These are phyloP conservation scores for Drosophila diplacantha DNA, from an alignment of 2,888 invertebrate genomes.

Conservation along the genomic window DNA sequence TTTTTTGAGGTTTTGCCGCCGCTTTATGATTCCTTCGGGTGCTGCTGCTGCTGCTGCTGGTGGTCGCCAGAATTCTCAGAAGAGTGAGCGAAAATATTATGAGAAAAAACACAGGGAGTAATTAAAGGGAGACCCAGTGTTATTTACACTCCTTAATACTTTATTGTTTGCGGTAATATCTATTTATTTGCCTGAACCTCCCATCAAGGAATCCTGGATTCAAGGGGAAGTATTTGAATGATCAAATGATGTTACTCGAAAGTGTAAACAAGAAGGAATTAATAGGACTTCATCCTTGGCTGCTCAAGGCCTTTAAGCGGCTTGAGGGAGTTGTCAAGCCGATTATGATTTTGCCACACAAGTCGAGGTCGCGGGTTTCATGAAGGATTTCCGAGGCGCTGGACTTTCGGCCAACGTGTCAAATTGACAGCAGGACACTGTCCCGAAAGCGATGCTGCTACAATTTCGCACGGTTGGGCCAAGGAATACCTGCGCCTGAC, in stretches of 20 bases:
- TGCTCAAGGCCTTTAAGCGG: conserved; percentile 16
- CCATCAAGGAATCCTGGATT: conserved; percentile 22
- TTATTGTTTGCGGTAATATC: conserved; percentile 12
- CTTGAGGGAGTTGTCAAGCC: conserved; percentile 60
- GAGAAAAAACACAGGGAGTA: conserved; percentile 62
- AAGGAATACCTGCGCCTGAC: conserved; percentile 47
- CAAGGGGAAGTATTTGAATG: conserved; percentile 8
- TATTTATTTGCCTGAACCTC: conserved; percentile 47
- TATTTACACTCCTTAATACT: conserved; percentile 15
- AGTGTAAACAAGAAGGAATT: not conserved
- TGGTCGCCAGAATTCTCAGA: conserved; percentile 57
- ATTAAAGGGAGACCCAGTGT: conserved; percentile 44
- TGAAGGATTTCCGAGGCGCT: conserved; percentile 24
- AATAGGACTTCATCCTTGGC: not conserved
- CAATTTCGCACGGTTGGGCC: conserved; percentile 60
- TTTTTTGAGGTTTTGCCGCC: conserved; percentile 67
- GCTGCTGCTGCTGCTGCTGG: conserved; percentile 29
- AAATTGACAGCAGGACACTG: conserved; percentile 61
- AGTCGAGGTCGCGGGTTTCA: conserved; percentile 51
- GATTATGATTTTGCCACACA: conserved; percentile 69
- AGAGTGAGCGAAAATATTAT: conserved; percentile 67
- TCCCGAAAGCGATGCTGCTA: conserved; percentile 16
- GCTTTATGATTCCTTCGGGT: conserved; percentile 32
- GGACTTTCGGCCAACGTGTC: conserved; percentile 52
- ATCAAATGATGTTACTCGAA: not conserved